Evolutionary conservation across 2,113 vertebrate species (phyloP).

Genomic region (Periophthalmodon schlosseri): DNA sequence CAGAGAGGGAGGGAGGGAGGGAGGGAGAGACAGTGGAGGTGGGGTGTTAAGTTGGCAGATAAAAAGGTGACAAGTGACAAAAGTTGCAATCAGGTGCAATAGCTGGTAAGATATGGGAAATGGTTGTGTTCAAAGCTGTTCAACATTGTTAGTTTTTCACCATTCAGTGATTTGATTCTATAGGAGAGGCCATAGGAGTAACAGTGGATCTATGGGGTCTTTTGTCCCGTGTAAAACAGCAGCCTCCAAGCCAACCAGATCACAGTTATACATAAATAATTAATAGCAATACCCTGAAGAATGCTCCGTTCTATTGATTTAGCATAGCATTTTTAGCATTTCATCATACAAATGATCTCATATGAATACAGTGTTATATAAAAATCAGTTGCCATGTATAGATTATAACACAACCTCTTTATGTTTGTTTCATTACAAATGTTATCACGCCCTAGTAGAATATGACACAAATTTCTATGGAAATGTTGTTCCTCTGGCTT

Average conservation of each 20-base stretch:
- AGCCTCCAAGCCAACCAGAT: not conserved
- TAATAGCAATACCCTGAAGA: not conserved
- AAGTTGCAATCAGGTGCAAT: constrained; percentile 6
- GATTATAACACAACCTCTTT: not conserved
- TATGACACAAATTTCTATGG: not conserved
- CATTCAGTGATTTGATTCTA: not conserved
- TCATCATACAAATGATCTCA: not conserved
- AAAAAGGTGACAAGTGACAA: not conserved
- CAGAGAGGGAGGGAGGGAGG: not conserved
- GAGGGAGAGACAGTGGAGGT: not conserved
- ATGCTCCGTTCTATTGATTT: not conserved
- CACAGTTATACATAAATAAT: constrained; percentile 1
- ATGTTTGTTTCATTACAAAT: not conserved
- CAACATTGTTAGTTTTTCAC: not conserved
- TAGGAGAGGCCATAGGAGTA: not conserved
- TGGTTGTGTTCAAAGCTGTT: not conserved
- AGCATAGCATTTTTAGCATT: not conserved
- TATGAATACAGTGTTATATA: not conserved
- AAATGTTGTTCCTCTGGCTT: too few species aligned
- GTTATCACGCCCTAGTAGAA: not conserved
- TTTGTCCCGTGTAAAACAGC: not conserved
- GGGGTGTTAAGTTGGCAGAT: constrained; percentile 3
- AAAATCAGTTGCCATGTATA: not conserved
- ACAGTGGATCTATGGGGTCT: not conserved
- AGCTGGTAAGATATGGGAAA: not conserved